Conservation (phyloP, 2,113 vertebrate species). For the Echinops telfairi region DNA sequence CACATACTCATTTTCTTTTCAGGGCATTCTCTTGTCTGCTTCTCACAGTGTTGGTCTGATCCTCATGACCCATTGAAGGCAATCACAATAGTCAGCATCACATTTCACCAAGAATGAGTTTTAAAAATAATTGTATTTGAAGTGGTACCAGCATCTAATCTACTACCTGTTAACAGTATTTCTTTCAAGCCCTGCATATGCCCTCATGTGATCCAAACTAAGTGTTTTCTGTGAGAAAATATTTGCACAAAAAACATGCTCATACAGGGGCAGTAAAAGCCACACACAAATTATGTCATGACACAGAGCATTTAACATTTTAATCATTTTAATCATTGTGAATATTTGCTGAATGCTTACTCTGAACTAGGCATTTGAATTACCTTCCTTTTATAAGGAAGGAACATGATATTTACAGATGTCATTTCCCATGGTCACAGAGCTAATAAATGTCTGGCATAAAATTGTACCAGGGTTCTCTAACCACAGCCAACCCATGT, state of each 20-base stretch:
- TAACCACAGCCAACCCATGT: constrained; percentile 1
- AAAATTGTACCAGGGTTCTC: constrained; percentile 35
- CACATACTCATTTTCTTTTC: constrained; percentile 10
- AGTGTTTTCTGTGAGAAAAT: constrained; percentile 47
- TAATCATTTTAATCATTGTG: constrained; percentile 57
- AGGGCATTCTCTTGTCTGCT: neutral
- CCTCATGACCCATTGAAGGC: neutral
- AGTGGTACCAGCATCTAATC: constrained; percentile 13
- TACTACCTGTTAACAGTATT: constrained; percentile 39
- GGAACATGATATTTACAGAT: neutral
- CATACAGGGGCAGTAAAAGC: neutral
- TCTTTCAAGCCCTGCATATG: neutral
- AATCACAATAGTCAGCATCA: constrained; percentile 23
- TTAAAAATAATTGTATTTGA: constrained; percentile 54
- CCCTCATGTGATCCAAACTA: neutral
- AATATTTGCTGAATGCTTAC: constrained; percentile 37
- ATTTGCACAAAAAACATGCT: neutral
- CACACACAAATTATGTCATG: constrained; percentile 10
- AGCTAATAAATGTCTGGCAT: constrained; percentile 43
- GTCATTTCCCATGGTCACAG: neutral
- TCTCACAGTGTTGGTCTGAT: neutral
- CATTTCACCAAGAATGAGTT: constrained; percentile 43
- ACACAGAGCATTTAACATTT: constrained; percentile 56
- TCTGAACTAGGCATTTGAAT: constrained; percentile 49
- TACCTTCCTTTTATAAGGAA: constrained; percentile 55